These are phyloP conservation scores for Leptopilina drosophilae DNA, from an alignment of 2,888 invertebrate genomes.

Conservation along the genomic window DNA sequence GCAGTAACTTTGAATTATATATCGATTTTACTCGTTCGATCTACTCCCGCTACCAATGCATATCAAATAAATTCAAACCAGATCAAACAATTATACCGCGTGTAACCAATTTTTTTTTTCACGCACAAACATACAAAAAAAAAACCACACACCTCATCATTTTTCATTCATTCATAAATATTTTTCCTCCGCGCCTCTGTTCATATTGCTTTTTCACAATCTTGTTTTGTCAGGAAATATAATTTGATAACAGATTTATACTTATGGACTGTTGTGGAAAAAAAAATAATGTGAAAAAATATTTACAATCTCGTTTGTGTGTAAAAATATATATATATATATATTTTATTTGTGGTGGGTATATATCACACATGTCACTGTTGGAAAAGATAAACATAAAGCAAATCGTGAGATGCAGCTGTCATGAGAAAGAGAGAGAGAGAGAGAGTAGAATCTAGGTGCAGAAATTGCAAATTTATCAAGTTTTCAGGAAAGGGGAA, in stretches of 20 bases:
- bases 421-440: slow-evolving; percentile 1
- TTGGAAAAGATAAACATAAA: background rate
- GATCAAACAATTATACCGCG: slow-evolving; percentile 12
- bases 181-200: background rate
- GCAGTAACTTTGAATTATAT: slow-evolving; percentile 71
- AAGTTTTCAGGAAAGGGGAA: slow-evolving; percentile 29
- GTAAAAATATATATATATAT: too few relatives aligned
- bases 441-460: slow-evolving; percentile 4
- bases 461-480: slow-evolving; percentile 38
- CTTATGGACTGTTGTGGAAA: too few relatives aligned
- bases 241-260: too few relatives aligned
- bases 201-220: background rate
- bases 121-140: background rate
- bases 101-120: slow-evolving; percentile 18
- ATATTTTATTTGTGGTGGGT: too few relatives aligned
- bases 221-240: too few relatives aligned
- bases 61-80: slow-evolving; percentile 22
- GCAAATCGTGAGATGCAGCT: slow-evolving; percentile 15
- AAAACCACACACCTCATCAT: background rate
- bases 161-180: background rate
- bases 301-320: too few relatives aligned
- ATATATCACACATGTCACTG: slow-evolving; percentile 17
- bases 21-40: slow-evolving; percentile 65
- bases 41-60: background rate
- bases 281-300: too few relatives aligned